Base-by-base conservation (phyloP, 2,797 vertebrate species). In the Catamblyrhynchus diadema region DNA sequence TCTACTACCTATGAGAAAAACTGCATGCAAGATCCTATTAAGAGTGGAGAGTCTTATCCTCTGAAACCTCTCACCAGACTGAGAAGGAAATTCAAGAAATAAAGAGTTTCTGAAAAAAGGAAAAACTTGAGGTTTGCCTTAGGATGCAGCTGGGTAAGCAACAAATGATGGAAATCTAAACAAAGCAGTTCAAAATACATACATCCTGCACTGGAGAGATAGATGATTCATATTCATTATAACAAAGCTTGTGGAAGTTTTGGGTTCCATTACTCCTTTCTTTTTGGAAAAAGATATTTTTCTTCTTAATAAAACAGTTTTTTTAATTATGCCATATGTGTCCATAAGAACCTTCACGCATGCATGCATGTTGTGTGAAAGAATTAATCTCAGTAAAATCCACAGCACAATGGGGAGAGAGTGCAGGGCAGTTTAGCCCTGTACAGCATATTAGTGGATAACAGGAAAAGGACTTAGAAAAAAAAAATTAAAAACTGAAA, bases 281-380 rank as follows among this genome's bases (percentile, higher is more conserved):
- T 60, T 88, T 73, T 78, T 85, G 23, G 33, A 50, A 91, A 88
- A 93, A 79, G 0, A n/a, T 4, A 32, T 72, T 94, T 93, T 89
- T 59, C 51, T 67, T 87, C 16, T 51, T 78, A 96, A 94, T 95
- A 95, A 93, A 96, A 47, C 15, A 10, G 14, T 74, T 91, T 89
- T 87, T 88, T 69, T 18, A 47, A 47, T 64, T 41, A 71, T 65
- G 47, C 10, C 16, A 35, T 25, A 19, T 27, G 13, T 57, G 32
- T 83, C 50, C 35, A 28, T 88, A 74, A 62, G 64, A 77, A 94
- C 2, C 1, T 64, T 71, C 48, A 59, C 48, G 20, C 13, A 13
- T 47, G 13, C 10, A 24, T 48, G 15, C 4, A 8, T 16, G 4
- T 42, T 1, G 2, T 10, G 6, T 62, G 22, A 77, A 78, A 84